Evolutionary conservation across 2,888 invertebrate species (phyloP).

Genomic region (Euplagia quadripunctaria): DNA sequence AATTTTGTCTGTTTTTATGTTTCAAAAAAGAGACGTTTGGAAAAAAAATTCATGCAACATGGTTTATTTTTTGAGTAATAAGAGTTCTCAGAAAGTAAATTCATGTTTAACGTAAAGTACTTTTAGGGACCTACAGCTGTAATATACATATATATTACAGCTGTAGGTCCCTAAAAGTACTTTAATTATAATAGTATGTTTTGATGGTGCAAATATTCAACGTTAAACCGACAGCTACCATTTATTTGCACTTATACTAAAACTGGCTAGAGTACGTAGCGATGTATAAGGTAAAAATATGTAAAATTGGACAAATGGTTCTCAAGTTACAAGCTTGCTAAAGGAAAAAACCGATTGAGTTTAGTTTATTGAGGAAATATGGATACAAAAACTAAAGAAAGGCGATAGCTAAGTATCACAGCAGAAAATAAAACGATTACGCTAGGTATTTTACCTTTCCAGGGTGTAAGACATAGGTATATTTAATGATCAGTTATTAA

Average conservation of each 20-base stretch:
- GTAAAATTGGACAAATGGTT: neutral
- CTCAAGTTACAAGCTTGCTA: neutral
- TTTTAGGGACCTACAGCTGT: too few species aligned
- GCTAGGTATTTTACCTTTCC: neutral
- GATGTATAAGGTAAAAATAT: neutral
- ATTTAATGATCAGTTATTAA: too few species aligned
- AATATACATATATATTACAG: too few species aligned
- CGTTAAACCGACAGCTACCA: neutral
- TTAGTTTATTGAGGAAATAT: neutral
- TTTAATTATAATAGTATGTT: slow-evolving; percentile 1
- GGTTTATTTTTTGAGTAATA: neutral
- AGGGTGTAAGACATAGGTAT: neutral
- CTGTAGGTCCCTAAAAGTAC: too few species aligned
- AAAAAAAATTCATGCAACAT: too few species aligned
- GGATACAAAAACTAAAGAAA: neutral
- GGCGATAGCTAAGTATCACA: neutral
- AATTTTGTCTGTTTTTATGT: too few species aligned
- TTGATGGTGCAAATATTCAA: slow-evolving; percentile 4
- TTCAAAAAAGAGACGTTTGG: too few species aligned
- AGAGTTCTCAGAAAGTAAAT: neutral
- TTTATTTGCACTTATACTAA: neutral
- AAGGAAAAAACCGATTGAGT: neutral
- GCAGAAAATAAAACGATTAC: neutral
- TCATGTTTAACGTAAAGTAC: neutral
- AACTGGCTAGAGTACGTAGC: neutral